phyloP scores from a whole-genome alignment of 2,888 invertebrate species.

The Gibbula magus region DNA sequence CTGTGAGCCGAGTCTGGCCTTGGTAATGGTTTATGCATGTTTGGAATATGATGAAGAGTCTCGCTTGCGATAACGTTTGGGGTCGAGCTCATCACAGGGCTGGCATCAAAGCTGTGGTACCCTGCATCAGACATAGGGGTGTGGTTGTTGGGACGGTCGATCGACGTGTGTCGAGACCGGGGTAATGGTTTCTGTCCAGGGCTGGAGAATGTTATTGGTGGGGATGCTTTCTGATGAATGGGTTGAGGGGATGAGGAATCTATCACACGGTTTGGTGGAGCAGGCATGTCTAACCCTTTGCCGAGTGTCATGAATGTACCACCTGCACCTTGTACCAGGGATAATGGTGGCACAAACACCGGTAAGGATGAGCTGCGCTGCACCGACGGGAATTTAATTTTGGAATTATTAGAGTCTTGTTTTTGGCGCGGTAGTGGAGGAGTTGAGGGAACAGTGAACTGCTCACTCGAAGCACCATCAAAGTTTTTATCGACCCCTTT shows the following conservation, averaged over 20 bases:
- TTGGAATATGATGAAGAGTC: neutral
- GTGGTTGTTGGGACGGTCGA: conserved; percentile 35
- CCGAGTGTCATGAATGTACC: neutral
- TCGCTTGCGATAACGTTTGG: conserved; percentile 19
- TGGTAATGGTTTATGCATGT: neutral
- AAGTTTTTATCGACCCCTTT: neutral
- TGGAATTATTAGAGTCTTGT: conserved; percentile 21
- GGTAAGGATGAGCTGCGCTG: conserved; percentile 37
- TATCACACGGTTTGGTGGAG: conserved; percentile 11
- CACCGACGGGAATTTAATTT: conserved; percentile 22
- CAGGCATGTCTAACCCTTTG: conserved; percentile 5
- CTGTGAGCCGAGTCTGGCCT: conserved; percentile 44
- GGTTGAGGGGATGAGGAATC: conserved; percentile 4
- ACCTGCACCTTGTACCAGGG: neutral
- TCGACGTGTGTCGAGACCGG: conserved; percentile 36
- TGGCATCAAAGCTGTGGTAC: conserved; percentile 57
- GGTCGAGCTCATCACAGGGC: conserved; percentile 52
- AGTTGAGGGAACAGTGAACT: conserved; percentile 34
- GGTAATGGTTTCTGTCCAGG: conserved; percentile 25
- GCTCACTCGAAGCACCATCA: neutral
- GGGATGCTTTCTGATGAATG: neutral
- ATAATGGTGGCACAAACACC: conserved; percentile 16
- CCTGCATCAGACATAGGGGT: conserved; percentile 61
- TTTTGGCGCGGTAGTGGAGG: conserved; percentile 29
- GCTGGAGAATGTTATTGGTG: neutral